These are phyloP conservation scores for Cynaeus angustus DNA, from an alignment of 2,888 invertebrate species.

Conservation along the genomic window DNA sequence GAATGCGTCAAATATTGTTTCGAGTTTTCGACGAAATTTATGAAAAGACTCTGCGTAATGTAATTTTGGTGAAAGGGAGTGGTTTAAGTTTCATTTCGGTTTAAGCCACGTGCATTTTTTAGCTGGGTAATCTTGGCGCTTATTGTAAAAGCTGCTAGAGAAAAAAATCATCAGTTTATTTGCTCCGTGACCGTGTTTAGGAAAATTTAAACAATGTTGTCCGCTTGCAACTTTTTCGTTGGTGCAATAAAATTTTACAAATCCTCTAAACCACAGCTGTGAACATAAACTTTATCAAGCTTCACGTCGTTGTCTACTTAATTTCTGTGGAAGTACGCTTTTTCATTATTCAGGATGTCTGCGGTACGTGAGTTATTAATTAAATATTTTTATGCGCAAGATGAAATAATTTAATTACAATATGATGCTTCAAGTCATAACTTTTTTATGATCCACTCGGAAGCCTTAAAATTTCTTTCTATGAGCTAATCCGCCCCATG, in stretches of 20 bases:
- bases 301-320: background rate
- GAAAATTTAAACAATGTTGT: no score
- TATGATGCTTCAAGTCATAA: constrained; percentile 22
- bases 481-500: constrained; percentile 20
- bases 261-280: no score
- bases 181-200: no score
- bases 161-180: no score
- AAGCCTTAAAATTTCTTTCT: constrained; percentile 23
- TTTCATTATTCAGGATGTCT: constrained; percentile 20
- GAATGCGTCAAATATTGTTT: constrained; percentile 32
- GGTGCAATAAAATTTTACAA: no score
- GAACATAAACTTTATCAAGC: no score
- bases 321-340: background rate
- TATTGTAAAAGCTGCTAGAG: no score
- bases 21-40: constrained; percentile 21
- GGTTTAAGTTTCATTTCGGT: constrained; percentile 12
- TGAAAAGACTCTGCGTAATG: constrained; percentile 12
- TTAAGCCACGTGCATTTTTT: constrained; percentile 16
- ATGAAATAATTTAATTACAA: constrained; percentile 27
- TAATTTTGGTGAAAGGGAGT: constrained; percentile 11
- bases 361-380: constrained; percentile 16
- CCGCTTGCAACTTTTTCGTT: no score
- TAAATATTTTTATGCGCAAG: constrained; percentile 21
- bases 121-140: constrained; percentile 3
- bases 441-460: constrained; percentile 34